Evolutionary conservation across 2,888 invertebrate species (phyloP).

Genomic region (Eumerus sabulonum): DNA sequence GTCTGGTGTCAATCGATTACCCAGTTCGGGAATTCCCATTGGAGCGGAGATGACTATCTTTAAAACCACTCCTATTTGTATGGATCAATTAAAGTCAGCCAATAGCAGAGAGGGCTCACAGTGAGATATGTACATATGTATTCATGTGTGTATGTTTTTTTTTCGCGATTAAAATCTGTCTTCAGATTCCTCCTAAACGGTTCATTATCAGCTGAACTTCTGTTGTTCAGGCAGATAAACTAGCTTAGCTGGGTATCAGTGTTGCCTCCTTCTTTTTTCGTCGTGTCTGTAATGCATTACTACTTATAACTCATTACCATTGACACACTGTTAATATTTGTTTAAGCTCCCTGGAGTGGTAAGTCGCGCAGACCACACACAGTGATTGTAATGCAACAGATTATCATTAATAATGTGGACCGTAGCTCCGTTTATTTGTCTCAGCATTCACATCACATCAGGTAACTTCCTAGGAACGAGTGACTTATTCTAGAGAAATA

Average conservation of each 20-base stretch:
- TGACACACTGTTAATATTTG: constrained; percentile 65
- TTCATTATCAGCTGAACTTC: constrained; percentile 78
- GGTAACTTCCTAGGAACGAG: constrained; percentile 66
- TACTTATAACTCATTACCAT: constrained; percentile 66
- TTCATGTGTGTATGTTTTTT: constrained; percentile 53
- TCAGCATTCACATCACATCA: constrained; percentile 48
- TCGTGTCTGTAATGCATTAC: constrained; percentile 34
- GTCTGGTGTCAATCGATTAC: constrained; percentile 64
- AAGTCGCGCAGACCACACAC: constrained; percentile 62
- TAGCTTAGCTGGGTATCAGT: background rate
- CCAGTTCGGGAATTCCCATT: constrained; percentile 56
- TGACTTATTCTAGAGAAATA: constrained; percentile 50
- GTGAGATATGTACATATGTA: constrained; percentile 66
- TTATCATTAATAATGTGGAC: constrained; percentile 69
- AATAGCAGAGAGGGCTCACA: constrained; percentile 37
- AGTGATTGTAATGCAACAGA: constrained; percentile 64
- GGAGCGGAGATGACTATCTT: constrained; percentile 51
- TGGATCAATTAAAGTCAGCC: constrained; percentile 64
- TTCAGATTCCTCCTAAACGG: constrained; percentile 67
- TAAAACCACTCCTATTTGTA: constrained; percentile 61
- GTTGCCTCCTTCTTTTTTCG: constrained; percentile 5
- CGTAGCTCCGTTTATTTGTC: constrained; percentile 66
- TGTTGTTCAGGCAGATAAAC: constrained; percentile 58
- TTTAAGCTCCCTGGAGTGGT: constrained; percentile 55
- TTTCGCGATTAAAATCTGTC: constrained; percentile 62